Evolutionary conservation across 2,888 invertebrate genomes (phyloP).

Genomic region (Tetanocera ferruginea): DNA sequence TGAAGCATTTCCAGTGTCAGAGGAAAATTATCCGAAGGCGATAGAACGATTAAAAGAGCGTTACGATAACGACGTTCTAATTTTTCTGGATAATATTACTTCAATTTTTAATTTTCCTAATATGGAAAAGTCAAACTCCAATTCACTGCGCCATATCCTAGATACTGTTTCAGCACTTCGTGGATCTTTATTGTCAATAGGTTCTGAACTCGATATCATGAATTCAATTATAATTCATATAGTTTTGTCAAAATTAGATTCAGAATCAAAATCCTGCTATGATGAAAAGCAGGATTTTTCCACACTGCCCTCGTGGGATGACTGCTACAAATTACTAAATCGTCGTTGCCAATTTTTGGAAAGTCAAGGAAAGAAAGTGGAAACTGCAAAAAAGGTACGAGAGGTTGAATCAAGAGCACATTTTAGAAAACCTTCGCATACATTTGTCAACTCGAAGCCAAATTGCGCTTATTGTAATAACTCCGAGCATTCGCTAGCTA

Average conservation of each 20-base stretch:
- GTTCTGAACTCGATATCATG: not conserved
- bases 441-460: not conserved
- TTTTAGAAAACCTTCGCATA: not conserved
- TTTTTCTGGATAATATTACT: not conserved
- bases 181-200: not conserved
- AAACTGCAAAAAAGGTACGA: not conserved
- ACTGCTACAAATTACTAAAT: not conserved
- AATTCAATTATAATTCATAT: too few relatives aligned
- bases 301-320: not conserved
- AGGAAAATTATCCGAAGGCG: too few relatives aligned
- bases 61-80: too few relatives aligned
- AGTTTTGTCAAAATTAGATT: not conserved
- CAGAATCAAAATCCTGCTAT: not conserved
- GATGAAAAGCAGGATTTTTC: slow-evolving; percentile 2
- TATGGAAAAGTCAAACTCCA: too few relatives aligned
- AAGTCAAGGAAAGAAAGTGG: not conserved
- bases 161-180: not conserved
- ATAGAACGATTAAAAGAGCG: too few relatives aligned
- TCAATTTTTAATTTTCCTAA: not conserved
- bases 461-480: slow-evolving; percentile 15
- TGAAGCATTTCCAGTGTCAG: too few relatives aligned
- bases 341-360: slow-evolving; percentile 9
- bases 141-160: too few relatives aligned
- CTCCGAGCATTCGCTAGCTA: not conserved
- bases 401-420: not conserved